Percentiles rank a stretch among this genome's conserved stretches.
These are phyloP conservation scores for Tetramorium parvispinum DNA, from an alignment of 1,140 invertebrate genomes.

Conservation along the genomic window DNA sequence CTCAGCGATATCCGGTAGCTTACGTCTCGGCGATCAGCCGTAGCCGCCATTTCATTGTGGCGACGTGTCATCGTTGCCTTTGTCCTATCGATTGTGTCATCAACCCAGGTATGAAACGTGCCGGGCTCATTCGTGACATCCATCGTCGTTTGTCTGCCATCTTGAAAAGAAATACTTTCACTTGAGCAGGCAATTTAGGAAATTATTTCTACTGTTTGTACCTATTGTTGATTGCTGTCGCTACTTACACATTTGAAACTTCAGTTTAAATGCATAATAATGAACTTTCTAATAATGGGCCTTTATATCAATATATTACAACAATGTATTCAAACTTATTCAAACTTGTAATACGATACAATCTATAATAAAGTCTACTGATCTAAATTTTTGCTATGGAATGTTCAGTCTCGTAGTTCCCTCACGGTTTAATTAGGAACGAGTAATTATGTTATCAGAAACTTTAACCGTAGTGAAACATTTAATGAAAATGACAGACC, in stretches of 20 bases:
- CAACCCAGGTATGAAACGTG: constrained; percentile 61
- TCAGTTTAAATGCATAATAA: not conserved
- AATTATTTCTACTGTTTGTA: not conserved
- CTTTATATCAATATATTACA: not conserved
- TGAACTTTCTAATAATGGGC: not conserved
- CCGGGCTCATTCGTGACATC: not conserved
- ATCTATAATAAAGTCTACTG: not conserved
- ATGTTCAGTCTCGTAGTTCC: not conserved
- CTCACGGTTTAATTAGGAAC: not conserved
- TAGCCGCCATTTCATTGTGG: constrained; percentile 66
- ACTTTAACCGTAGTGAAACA: not conserved
- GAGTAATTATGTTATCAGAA: not conserved
- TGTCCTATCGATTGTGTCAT: constrained; percentile 74
- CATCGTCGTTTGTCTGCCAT: not conserved
- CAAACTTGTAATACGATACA: not conserved
- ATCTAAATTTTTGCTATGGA: not conserved
- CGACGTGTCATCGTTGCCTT: constrained; percentile 48
- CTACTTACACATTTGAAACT: not conserved
- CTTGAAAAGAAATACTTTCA: not conserved
- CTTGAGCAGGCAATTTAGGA: not conserved
- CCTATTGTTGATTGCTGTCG: not conserved
- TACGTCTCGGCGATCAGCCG: constrained; percentile 49
- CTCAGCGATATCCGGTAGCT: constrained; percentile 61
- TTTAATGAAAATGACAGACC: not conserved
- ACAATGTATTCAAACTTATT: not conserved